Conservation (phyloP, 2,113 vertebrate species). For the Oreotrochilus melanogaster region DNA sequence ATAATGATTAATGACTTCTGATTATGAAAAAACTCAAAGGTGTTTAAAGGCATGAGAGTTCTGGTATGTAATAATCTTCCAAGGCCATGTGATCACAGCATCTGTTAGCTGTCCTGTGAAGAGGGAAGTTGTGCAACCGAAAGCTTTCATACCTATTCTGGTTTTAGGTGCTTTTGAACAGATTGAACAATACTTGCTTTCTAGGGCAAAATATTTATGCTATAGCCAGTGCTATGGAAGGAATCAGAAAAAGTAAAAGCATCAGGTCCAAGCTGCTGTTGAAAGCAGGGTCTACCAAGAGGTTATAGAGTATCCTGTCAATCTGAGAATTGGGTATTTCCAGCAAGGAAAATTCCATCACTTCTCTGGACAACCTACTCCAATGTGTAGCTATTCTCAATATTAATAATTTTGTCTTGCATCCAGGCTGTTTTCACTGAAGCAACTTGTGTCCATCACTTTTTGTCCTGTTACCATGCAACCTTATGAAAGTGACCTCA, state of each 20-base stretch:
- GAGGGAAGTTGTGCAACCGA: neutral
- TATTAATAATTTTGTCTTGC: neutral
- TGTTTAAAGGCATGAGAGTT: neutral
- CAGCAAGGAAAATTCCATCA: neutral
- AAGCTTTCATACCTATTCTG: neutral
- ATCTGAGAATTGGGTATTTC: neutral
- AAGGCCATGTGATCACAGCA: neutral
- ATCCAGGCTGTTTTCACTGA: neutral
- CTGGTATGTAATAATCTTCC: neutral
- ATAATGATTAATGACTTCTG: constrained; percentile 14
- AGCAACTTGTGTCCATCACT: neutral
- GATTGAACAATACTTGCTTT: neutral
- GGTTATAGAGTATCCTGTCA: neutral
- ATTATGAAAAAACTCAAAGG: neutral
- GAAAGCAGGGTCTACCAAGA: neutral
- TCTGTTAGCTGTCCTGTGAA: neutral
- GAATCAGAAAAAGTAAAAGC: neutral
- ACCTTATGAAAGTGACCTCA: neutral
- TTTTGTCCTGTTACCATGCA: neutral
- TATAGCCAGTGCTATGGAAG: neutral
- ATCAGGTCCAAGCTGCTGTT: neutral
- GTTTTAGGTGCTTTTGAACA: neutral
- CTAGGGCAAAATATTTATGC: neutral
- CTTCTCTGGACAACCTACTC: neutral
- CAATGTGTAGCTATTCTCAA: neutral